These are phyloP conservation scores for Balanococcus diminutus DNA, from an alignment of 2,888 invertebrate species.

Conservation along the genomic window DNA sequence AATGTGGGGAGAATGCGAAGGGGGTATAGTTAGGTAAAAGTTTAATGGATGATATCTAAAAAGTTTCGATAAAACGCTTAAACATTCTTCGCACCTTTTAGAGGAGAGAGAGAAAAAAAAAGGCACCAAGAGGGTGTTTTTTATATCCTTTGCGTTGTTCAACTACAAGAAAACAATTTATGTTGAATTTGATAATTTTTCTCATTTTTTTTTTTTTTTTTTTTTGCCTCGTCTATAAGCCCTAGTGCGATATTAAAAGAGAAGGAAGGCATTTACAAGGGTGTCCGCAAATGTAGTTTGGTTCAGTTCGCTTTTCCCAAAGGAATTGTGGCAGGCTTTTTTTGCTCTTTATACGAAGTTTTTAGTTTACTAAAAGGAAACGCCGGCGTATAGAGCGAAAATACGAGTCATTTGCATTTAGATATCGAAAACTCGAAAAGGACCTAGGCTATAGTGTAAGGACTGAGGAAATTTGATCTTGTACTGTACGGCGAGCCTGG, in stretches of 20 bases:
- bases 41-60: conserved; percentile 40
- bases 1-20: background rate
- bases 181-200: conserved; percentile 38
- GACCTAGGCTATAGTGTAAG: no score
- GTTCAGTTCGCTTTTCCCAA: background rate
- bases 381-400: background rate
- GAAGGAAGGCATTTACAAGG: background rate
- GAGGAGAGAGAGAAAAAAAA: background rate
- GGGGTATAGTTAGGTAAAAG: conserved; percentile 13
- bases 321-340: background rate
- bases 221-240: background rate
- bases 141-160: background rate
- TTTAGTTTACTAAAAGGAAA: background rate
- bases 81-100: conserved; percentile 36
- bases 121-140: background rate
- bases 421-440: background rate
- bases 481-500: no score
- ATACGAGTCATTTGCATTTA: conserved; percentile 39
- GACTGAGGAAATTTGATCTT: no score
- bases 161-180: conserved; percentile 22
- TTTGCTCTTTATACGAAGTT: background rate
- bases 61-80: conserved; percentile 35
- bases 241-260: background rate
- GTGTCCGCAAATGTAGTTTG: background rate
- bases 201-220: background rate